Evolutionary conservation across 2,888 invertebrate species (phyloP), one percentile per base, ranked within the genome.

Genomic region (Eupithecia centaureata): DNA sequence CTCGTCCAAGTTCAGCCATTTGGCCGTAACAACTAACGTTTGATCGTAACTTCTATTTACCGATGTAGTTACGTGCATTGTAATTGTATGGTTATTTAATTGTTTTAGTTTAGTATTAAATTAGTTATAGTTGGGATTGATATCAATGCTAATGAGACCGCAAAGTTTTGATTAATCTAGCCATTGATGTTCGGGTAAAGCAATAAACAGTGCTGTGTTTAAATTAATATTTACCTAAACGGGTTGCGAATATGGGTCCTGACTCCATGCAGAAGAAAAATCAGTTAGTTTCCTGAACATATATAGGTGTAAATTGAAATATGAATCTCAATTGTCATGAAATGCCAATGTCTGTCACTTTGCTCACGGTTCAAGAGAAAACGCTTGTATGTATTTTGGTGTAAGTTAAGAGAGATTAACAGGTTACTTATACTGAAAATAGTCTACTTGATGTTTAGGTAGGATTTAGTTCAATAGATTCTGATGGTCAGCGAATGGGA

Each of bases 1-100:
- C 77, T 72, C 72, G 72, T 71, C 74, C 67, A 83, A 83, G 82
- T 82, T 82, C 71, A 71, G 68, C 76, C 77, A 79, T 82, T 83
- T 76, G 69, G 63, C 74, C 76, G 76, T 81, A 76, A 83, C 80
- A 78, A 75, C 77, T 77, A 79, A 78, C 80, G 79, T 77, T 78
- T 76, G 78, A 81, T 79, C 80, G 73, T 77, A 77, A 78, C 76
- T 78, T 65, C 72, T 74, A 65, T 66, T 70, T 69, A 63, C 72
- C 73, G 73, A 75, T 70, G 71, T 72, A 69, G 51, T 63, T 63
- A 66, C 63, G 66, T 67, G 51, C 65, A 69, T 51, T 69, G 51
- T 66, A 52, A 69, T 66, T 57, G 58, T 38, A 69, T 58, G 64
- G 67, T 59, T 70, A 65, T 65, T 27, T 61, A 64, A 68, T 68